Conservation (phyloP, 2,797 vertebrate genomes). For the Pampus argenteus region DNA sequence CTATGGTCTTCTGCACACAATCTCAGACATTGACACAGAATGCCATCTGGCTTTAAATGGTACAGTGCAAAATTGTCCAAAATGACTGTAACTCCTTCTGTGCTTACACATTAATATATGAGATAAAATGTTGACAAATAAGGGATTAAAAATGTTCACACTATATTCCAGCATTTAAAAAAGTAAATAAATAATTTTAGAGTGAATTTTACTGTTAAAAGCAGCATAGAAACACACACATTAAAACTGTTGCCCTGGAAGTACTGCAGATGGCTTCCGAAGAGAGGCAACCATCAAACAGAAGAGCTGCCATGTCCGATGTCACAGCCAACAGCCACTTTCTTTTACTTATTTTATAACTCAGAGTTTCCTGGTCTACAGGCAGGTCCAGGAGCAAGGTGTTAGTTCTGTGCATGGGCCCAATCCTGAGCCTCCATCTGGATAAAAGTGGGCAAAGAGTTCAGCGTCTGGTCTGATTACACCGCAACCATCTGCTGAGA, state of each 20-base stretch:
- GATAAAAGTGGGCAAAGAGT: conserved; percentile 56
- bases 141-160: too few relatives aligned
- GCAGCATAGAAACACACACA: background rate
- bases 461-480: conserved; percentile 72
- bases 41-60: too few relatives aligned
- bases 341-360: conserved; percentile 40
- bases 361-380: conserved; percentile 53
- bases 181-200: background rate
- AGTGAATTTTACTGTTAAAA: background rate
- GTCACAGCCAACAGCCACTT: conserved; percentile 29
- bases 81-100: too few relatives aligned
- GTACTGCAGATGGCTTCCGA: conserved; percentile 26
- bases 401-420: conserved; percentile 62
- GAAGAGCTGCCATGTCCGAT: conserved; percentile 20
- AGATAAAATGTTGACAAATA: too few relatives aligned
- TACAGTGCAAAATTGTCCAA: too few relatives aligned
- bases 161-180: too few relatives aligned
- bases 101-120: too few relatives aligned
- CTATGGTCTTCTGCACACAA: too few relatives aligned
- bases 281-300: conserved; percentile 30
- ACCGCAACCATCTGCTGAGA: conserved; percentile 70
- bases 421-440: conserved; percentile 72
- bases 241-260: conserved; percentile 19
- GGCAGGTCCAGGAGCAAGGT: conserved; percentile 45
- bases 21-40: too few relatives aligned